phyloP scores from a whole-genome alignment of 92 coral and sea anemone genomes.

The Actinernus sp. region DNA sequence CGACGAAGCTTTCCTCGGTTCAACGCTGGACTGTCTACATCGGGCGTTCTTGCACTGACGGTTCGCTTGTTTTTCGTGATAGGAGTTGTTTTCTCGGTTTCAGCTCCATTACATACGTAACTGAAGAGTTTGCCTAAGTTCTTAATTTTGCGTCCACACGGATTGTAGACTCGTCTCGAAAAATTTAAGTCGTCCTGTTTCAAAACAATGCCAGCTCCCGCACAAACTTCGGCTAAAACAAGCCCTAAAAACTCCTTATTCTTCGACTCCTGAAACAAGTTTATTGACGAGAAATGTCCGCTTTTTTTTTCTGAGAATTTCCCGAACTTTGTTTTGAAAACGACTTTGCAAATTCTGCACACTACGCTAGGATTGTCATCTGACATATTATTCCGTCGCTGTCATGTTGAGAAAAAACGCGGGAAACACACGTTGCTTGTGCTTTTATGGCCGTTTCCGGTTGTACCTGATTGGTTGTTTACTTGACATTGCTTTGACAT shows the following conservation, averaged over 20 bases:
- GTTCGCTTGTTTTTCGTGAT: too few species aligned
- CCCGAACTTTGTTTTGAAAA: slow-evolving; percentile 40
- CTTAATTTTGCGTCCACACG: slow-evolving; percentile 41
- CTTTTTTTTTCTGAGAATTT: slow-evolving; percentile 8
- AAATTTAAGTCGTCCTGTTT: slow-evolving; percentile 1
- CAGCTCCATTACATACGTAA: background rate
- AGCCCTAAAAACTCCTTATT: too few species aligned
- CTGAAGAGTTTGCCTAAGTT: slow-evolving; percentile 16
- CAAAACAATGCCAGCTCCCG: slow-evolving; percentile 19
- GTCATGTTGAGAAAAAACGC: too few species aligned
- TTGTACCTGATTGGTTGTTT: too few species aligned
- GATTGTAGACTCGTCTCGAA: slow-evolving; percentile 44
- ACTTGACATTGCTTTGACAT: too few species aligned
- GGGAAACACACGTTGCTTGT: too few species aligned
- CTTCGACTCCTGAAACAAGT: too few species aligned
- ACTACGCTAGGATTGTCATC: too few species aligned
- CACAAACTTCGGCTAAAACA: slow-evolving; percentile 27
- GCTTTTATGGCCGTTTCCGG: too few species aligned
- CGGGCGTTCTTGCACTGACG: too few species aligned
- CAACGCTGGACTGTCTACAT: background rate
- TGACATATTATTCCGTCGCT: too few species aligned
- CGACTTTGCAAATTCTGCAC: slow-evolving; percentile 28
- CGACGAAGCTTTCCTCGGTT: background rate
- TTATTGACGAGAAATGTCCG: slow-evolving; percentile 23
- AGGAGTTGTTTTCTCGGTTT: too few species aligned